Evolutionary conservation across 2,888 invertebrate genomes (phyloP), one percentile per base, ranked within the genome.

Genomic region (Pollenia angustigena): DNA sequence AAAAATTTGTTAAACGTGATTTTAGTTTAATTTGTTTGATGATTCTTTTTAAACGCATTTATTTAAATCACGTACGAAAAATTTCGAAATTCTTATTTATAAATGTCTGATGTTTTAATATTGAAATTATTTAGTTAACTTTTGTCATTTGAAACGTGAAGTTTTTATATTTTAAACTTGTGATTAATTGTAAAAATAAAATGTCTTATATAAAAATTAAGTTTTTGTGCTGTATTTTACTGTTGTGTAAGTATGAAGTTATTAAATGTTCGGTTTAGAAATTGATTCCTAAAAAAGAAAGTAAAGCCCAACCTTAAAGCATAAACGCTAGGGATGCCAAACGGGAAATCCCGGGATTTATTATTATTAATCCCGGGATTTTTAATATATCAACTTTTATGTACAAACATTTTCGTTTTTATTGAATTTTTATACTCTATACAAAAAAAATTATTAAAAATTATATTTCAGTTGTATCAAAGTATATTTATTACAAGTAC

Each of bases 1-100:
- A 32, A 32, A 32, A 32, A 32, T 16, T 54, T 52, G n/a, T 72
- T 46, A 79, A 68, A 84, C 84, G 79, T 85, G 85, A 75, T 80
- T 69, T 48, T 75, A 0, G 42, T 32, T 66, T 58, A 72, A 14
- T 62, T 52, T 16, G n/a, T 8, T 16, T 40, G 32, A 16, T 14
- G 42, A 50, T 14, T 66, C 46, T 14, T 11, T 8, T 75, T 50
- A 68, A 44, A 50, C 42, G 18, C 18, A 56, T 64, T 68, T 72
- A 40, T 66, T 52, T 66, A 46, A 52, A 81, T 66, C 62, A 69
- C 56, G 79, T 80, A 80, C 69, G 52, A 60, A 44, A 54, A 32
- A 58, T 54, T 48, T 23, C 42, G 11, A 46, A 16, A 10, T 72
- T 71, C 74, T 85, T 68, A 62, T 54, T 68, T 56, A 85, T 85